Base-by-base conservation (phyloP, 2,888 invertebrate species). In the Gasteruption jaculator region DNA sequence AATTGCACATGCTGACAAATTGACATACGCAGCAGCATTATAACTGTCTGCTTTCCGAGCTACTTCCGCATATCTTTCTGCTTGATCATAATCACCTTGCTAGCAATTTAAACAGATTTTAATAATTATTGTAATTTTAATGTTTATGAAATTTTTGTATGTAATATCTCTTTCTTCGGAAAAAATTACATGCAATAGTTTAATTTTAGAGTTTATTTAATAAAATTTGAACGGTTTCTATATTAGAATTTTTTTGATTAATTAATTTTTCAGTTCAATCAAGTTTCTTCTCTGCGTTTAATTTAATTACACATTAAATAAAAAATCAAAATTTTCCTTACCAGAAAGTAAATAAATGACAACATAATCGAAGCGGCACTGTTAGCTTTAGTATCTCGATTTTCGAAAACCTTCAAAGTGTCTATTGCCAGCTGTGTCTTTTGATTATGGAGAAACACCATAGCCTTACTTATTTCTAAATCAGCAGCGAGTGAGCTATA, bases 391-490 rank as follows among this genome's bases (percentile, higher is more conserved):
- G 82, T 82, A 38, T 88, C 88, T 54, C 88, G 86, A 63, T 87
- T 89, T 66, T 91, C 90, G 63, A 91, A 91, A 46, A 84, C 82
- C 65, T 88, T 87, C 38, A 93, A 71, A 0, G 89, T 87, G 50
- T 89, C 90, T 37, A 90, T 83, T 0, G 92, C 91, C 70, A 86
- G 77, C 35, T 74, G 75, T 38, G 91, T 79, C 63, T 91, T 86
- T 48, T 86, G 82, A 67, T 89, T 86, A 45, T 87, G 85, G 35
- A 92, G 73, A 66, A 83, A 87, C 65, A 88, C 88, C 48, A 91
- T 81, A 0, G 91, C 91, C 71, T 92, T 92, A 71, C 90, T 91
- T 49, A 93, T 85, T 73, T 94, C 93, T 52, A 94, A 73, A 74
- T 88, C 95, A 56, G 84, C 86, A 29, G 89, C 92, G 50, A 91